phyloP scores from a whole-genome alignment of 2,113 vertebrate genomes.

The Puntigrus tetrazona region DNA sequence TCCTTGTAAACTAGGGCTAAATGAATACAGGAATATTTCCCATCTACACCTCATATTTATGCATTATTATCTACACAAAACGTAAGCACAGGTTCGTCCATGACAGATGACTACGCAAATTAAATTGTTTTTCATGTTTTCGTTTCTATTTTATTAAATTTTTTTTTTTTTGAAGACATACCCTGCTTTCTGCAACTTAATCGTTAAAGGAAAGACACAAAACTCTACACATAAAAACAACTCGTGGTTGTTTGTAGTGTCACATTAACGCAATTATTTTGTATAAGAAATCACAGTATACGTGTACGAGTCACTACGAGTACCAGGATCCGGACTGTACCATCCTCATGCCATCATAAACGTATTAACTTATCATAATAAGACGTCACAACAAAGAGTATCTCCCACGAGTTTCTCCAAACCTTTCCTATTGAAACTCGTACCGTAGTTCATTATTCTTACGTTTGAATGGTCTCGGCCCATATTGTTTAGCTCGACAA shows the following conservation, averaged over 20 bases:
- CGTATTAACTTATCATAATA: neutral
- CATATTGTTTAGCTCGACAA: neutral
- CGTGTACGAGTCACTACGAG: conserved; percentile 17
- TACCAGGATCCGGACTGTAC: conserved; percentile 16
- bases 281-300: conserved; percentile 35
- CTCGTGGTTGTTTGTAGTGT: conserved; percentile 46
- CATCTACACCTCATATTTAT: conserved; percentile 25
- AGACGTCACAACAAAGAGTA: neutral
- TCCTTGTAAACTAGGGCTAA: conserved; percentile 46
- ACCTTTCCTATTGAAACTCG: neutral
- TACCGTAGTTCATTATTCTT: neutral
- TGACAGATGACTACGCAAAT: neutral
- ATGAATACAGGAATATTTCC: conserved; percentile 49
- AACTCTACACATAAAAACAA: conserved; percentile 37
- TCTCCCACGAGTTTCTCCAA: neutral
- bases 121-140: neutral
- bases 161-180: too few species aligned
- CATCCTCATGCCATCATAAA: conserved; percentile 20
- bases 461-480: neutral
- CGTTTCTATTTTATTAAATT: neutral
- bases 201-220: neutral
- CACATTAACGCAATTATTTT: conserved; percentile 28
- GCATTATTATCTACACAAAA: conserved; percentile 28
- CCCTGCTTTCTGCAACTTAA: conserved; percentile 23
- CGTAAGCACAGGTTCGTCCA: neutral